Conservation (phyloP, 2,888 invertebrate species). For the Homarus gammarus region DNA sequence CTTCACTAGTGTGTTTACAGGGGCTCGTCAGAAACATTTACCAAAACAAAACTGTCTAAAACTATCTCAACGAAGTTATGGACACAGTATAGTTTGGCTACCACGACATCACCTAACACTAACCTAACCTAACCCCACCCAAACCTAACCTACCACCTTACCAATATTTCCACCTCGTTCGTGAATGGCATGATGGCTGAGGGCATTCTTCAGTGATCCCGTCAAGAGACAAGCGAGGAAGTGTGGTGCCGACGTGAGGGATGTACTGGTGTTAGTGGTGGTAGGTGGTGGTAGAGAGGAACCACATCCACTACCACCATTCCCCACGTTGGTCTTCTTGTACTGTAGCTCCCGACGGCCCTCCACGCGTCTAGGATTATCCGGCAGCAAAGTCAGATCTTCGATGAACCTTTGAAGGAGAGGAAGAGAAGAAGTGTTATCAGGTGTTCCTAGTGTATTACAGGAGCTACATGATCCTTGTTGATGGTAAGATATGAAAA, state of each 20-base stretch:
- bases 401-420: conserved; percentile 62
- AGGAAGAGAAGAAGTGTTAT: too few species aligned
- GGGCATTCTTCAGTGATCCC: conserved; percentile 79
- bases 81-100: too few species aligned
- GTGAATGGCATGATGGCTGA: conserved; percentile 80
- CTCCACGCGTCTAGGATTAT: conserved; percentile 50
- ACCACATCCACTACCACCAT: background rate
- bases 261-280: background rate
- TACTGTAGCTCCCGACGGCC: conserved; percentile 65
- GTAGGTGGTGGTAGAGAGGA: conserved; percentile 3
- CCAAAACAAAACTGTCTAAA: too few species aligned
- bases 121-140: too few species aligned
- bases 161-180: conserved; percentile 82
- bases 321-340: conserved; percentile 38
- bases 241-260: conserved; percentile 27
- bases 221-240: conserved; percentile 78
- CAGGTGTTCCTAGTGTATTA: too few species aligned
- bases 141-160: too few species aligned
- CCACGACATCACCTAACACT: too few species aligned
- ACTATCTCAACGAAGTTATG: too few species aligned
- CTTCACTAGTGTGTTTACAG: too few species aligned
- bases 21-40: too few species aligned
- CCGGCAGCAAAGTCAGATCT: conserved; percentile 50
- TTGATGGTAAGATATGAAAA: too few species aligned
- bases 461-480: too few species aligned